These are phyloP conservation scores for Sphyrna mokarran DNA, from an alignment of 2,113 vertebrate species.

Conservation along the genomic window DNA sequence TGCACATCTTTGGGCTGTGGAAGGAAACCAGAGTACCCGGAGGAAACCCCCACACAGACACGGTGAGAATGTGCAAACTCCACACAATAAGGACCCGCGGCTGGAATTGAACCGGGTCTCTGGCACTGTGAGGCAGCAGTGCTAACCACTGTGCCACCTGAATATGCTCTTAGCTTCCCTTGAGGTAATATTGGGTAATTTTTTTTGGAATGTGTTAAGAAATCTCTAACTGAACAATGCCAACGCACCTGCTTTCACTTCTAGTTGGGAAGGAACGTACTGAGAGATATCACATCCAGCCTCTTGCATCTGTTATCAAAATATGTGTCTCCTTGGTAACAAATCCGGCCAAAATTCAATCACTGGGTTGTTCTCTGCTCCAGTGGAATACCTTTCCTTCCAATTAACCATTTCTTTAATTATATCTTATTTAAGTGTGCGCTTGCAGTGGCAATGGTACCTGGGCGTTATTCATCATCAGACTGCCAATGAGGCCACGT, in stretches of 20 bases:
- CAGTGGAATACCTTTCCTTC: background rate
- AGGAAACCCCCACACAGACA: too few relatives aligned
- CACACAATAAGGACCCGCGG: too few relatives aligned
- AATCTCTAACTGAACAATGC: background rate
- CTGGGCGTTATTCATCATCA: too few relatives aligned
- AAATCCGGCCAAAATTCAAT: background rate
- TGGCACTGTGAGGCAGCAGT: too few relatives aligned
- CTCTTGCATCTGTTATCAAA: background rate
- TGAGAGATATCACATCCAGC: background rate
- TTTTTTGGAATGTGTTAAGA: background rate
- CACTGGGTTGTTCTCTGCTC: background rate
- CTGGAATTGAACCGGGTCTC: too few relatives aligned
- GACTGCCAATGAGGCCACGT: background rate
- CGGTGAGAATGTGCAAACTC: too few relatives aligned
- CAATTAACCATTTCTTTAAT: background rate
- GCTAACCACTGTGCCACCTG: too few relatives aligned
- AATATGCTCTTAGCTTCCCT: background rate
- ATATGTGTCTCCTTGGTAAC: background rate
- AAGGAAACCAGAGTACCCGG: too few relatives aligned
- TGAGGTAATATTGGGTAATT: background rate
- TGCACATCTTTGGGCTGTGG: too few relatives aligned
- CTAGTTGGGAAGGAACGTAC: background rate
- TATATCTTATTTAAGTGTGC: background rate
- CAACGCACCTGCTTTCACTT: background rate
- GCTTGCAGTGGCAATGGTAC: background rate